A percentile compares a stretch with the other conserved stretches of the same genome.
Conservation (phyloP, 2,888 invertebrate species). For the Sepiola atlantica region DNA sequence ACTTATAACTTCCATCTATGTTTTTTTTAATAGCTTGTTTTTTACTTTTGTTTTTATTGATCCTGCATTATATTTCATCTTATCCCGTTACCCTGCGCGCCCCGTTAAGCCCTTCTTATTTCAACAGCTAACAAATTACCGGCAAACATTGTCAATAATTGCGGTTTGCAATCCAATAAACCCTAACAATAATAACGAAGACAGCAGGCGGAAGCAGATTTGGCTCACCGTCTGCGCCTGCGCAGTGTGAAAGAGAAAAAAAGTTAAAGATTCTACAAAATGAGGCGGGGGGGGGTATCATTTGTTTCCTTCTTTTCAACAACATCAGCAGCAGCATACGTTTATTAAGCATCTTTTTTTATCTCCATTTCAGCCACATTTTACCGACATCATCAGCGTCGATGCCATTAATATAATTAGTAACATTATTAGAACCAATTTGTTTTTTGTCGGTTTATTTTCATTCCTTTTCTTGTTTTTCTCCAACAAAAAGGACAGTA, state of each 20-base stretch:
- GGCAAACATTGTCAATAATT: conserved; percentile 2
- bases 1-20: no score
- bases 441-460: background rate
- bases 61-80: background rate
- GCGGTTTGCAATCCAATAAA: background rate
- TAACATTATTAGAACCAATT: background rate
- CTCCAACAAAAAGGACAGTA: background rate
- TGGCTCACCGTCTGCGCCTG: background rate
- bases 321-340: background rate
- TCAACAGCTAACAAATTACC: background rate
- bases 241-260: background rate
- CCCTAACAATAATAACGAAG: background rate
- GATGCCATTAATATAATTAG: conserved; percentile 1
- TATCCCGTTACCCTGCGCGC: background rate
- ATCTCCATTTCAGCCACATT: background rate
- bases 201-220: conserved; percentile 15
- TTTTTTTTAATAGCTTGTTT: no score
- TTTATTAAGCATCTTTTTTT: background rate
- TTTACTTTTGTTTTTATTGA: no score
- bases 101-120: background rate
- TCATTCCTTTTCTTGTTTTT: background rate
- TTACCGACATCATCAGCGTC: background rate
- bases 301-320: background rate
- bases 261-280: background rate
- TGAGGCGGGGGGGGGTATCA: background rate